Base-by-base conservation (phyloP, 2,113 vertebrate species). In the Hippocampus guttulatus region DNA sequence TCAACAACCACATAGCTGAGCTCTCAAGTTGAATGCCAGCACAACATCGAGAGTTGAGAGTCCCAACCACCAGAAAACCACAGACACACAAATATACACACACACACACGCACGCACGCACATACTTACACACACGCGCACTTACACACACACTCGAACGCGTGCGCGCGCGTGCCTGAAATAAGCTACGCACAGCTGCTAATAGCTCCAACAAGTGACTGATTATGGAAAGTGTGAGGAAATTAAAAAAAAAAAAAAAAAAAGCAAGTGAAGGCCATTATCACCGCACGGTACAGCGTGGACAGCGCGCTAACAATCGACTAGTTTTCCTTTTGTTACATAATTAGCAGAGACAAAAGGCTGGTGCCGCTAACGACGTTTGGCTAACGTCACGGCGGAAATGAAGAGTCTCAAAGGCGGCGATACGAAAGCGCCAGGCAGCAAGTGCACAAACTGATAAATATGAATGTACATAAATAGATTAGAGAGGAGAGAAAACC, bases 271-370 rank as follows among this genome's bases (percentile, higher is more conserved):
- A 60, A 23, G 21, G 54, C 71, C 70, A 80, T 88, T 81, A 83
- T 64, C 57, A 23, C 67, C 8, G 30, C 49, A 65, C 3, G 21
- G 16, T 43, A 67, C 55, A 54, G 70, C 55, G 33, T 79, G 69
- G 78, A 75, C 76, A 78, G 63, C 2, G 51, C 54, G 68, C 76
- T 76, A 83, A 85, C 64, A 75, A 73, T 75, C 76, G 8, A 61
- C 15, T 80, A 65, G 68, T 79, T 83, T 76, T 87, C 68, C 65
- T 68, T 64, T 47, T 68, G 75, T 75, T 61, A 25, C 10, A 61
- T 85, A 87, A 88, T 87, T 87, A 86, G 14, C 27, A 27, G 18
- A 18, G 58, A 61, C 70, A 81, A 58, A 47, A 81, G 76, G 69
- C 79, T 81, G 66, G 81, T 81, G 81, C 43, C 64, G 55, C 76